These are phyloP conservation scores for Aphidius gifuensis DNA, from an alignment of 1,140 invertebrate genomes.

Conservation along the genomic window DNA sequence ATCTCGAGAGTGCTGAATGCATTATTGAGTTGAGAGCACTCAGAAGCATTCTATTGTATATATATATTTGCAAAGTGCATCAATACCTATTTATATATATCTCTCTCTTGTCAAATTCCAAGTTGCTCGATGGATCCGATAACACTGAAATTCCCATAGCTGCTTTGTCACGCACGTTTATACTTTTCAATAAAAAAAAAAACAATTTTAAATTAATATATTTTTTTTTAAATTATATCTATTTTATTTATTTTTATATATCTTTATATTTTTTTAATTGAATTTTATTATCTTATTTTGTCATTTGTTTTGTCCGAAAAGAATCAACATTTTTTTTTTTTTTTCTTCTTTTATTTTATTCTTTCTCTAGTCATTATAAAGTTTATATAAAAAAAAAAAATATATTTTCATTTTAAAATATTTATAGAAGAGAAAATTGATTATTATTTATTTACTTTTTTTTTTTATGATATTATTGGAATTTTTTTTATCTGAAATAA, in stretches of 20 bases:
- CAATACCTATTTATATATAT: neutral
- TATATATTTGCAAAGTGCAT: neutral
- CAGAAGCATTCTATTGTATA: slow-evolving; percentile 2
- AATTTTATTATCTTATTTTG: neutral
- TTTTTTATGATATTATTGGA: too few species aligned
- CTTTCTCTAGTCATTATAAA: too few species aligned
- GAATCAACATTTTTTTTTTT: neutral
- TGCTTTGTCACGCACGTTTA: slow-evolving; percentile 6
- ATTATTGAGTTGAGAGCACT: slow-evolving; percentile 34
- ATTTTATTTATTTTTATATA: slow-evolving; percentile 1
- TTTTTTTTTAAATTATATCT: too few species aligned
- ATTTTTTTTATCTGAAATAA: too few species aligned
- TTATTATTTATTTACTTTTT: too few species aligned
- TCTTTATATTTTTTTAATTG: neutral
- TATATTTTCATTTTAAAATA: too few species aligned
- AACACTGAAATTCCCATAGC: neutral
- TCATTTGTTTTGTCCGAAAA: neutral
- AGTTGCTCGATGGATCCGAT: too few species aligned
- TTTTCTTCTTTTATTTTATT: too few species aligned
- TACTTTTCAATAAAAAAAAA: neutral
- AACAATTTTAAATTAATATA: too few species aligned
- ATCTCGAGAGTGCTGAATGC: slow-evolving; percentile 41
- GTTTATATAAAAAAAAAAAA: too few species aligned
- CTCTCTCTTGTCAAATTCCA: neutral
- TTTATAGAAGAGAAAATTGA: too few species aligned